Conservation (phyloP, 2,113 vertebrate species). For the Otus sunia region DNA sequence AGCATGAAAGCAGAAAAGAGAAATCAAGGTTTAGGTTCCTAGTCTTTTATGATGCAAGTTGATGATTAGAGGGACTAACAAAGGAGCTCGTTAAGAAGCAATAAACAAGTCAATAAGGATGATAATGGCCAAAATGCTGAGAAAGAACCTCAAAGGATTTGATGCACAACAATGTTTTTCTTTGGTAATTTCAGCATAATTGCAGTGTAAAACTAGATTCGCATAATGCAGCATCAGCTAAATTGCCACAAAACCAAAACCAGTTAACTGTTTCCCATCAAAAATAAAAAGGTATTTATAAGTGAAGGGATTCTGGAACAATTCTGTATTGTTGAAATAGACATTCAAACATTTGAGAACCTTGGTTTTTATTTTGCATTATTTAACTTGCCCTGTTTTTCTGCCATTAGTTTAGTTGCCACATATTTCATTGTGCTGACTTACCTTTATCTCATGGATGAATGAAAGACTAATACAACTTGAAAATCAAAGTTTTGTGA, state of each 20-base stretch:
- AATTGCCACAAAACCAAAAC: neutral
- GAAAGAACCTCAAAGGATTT: neutral
- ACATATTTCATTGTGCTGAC: neutral
- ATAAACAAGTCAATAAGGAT: neutral
- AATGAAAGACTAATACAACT: neutral
- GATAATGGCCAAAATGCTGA: neutral
- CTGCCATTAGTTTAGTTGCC: neutral
- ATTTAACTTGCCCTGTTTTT: neutral
- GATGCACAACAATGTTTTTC: neutral
- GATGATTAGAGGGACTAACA: neutral
- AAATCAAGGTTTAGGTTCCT: neutral
- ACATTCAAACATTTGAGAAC: neutral
- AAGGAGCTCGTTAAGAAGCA: neutral
- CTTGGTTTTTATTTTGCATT: fast-evolving
- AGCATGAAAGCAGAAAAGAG: neutral
- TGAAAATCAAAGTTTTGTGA: neutral
- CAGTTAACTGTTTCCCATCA: neutral
- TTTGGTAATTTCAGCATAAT: neutral
- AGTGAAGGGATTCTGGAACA: neutral
- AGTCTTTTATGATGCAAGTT: neutral
- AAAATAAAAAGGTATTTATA: neutral
- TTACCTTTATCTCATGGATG: neutral
- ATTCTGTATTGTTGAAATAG: neutral
- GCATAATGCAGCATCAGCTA: neutral
- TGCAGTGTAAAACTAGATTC: neutral